Evolutionary conservation across 1,140 invertebrate species (phyloP).

Genomic region (Doryteuthis pealeii): DNA sequence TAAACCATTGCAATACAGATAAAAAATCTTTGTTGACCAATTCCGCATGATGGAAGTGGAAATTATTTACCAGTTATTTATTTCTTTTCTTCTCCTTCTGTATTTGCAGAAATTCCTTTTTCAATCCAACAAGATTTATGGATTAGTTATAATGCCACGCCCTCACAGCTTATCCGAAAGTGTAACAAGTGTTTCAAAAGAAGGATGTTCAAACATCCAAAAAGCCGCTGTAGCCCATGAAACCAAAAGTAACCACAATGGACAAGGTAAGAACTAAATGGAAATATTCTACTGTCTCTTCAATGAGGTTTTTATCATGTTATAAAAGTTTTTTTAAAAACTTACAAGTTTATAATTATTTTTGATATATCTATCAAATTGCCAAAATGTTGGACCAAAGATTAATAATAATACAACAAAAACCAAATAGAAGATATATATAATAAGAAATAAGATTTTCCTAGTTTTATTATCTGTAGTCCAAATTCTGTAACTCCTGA

Average conservation of each 20-base stretch:
- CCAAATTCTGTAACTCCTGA: too few species aligned
- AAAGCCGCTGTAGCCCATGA: not conserved
- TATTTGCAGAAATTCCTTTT: too few species aligned
- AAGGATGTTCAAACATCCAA: not conserved
- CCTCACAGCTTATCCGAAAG: conserved; percentile 1
- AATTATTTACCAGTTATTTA: too few species aligned
- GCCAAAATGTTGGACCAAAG: not conserved
- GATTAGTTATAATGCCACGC: not conserved
- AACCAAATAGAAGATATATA: not conserved
- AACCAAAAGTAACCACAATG: not conserved
- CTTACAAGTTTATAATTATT: not conserved
- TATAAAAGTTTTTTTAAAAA: not conserved
- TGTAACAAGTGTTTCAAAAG: not conserved
- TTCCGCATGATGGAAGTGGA: too few species aligned
- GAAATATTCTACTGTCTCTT: not conserved
- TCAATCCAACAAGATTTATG: too few species aligned
- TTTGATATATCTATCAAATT: not conserved
- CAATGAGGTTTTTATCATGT: not conserved
- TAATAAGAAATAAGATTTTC: not conserved
- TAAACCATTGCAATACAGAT: too few species aligned
- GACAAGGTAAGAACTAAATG: not conserved
- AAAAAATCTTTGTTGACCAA: too few species aligned
- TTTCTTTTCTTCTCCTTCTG: too few species aligned
- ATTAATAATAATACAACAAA: not conserved
- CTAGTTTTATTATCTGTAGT: too few species aligned